Evolutionary conservation across 2,797 vertebrate species (phyloP).

Genomic region (Otolemur crassicaudatus): DNA sequence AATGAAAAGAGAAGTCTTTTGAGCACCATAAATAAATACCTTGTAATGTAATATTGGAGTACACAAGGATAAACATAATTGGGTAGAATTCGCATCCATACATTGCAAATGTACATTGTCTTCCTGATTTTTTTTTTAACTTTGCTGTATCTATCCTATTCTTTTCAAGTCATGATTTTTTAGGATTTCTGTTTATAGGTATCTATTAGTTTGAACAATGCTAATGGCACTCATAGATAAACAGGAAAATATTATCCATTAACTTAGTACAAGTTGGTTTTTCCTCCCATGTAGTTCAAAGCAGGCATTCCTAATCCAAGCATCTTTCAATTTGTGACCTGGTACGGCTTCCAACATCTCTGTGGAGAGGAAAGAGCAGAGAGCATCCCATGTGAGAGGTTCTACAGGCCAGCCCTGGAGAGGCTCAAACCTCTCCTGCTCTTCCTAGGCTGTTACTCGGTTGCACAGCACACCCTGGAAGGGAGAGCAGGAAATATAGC

Average conservation of each 20-base stretch:
- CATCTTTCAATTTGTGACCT: neutral
- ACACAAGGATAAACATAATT: neutral
- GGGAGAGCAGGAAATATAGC: neutral
- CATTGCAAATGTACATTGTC: neutral
- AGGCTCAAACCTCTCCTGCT: neutral
- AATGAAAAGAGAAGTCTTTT: neutral
- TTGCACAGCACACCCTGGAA: rapidly evolving
- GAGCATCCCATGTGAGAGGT: neutral
- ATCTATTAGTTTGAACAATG: neutral
- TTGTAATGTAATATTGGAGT: neutral
- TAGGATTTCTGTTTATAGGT: neutral
- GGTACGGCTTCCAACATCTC: neutral
- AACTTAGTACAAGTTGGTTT: neutral
- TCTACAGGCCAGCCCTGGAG: neutral
- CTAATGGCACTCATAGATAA: neutral
- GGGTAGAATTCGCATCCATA: neutral
- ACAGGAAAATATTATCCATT: neutral
- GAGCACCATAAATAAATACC: neutral
- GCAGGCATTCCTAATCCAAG: neutral
- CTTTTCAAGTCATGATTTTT: neutral
- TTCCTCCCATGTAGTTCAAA: neutral
- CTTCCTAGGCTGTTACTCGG: no score
- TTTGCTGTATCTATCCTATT: neutral
- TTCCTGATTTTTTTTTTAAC: neutral
- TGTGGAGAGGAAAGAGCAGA: neutral